A percentile compares a stretch with the other conserved stretches of the same genome.
phyloP scores from a whole-genome alignment of 2,113 vertebrate species.

The Crotalus tigris region DNA sequence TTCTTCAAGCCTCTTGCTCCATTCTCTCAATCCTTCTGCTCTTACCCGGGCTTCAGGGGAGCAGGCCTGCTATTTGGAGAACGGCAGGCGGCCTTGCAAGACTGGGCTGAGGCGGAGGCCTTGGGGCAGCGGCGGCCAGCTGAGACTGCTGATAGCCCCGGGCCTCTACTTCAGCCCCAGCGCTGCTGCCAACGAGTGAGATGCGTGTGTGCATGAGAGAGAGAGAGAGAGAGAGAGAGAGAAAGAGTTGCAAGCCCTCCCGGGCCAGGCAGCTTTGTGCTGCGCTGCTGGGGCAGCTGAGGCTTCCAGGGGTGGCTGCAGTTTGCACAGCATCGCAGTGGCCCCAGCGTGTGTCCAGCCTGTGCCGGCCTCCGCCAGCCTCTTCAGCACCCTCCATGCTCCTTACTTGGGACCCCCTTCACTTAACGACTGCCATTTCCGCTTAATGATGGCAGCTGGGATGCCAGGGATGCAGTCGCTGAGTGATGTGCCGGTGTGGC shows the following conservation, averaged over 20 bases:
- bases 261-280: neutral
- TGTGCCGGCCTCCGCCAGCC: neutral
- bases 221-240: too few species aligned
- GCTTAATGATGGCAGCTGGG: too few species aligned
- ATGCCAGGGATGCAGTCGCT: neutral
- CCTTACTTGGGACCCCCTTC: neutral
- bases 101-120: neutral
- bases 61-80: neutral
- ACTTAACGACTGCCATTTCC: neutral
- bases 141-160: neutral
- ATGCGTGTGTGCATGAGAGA: too few species aligned
- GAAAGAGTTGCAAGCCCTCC: neutral
- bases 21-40: accelerated
- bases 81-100: neutral
- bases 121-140: neutral
- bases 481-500: too few species aligned
- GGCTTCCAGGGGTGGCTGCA: neutral
- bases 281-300: neutral
- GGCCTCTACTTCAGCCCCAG: neutral
- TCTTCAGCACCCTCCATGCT: neutral
- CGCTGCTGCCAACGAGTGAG: neutral
- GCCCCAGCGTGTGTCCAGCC: too few species aligned
- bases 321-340: too few species aligned
- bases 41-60: neutral
- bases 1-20: too few species aligned